Conservation (phyloP, 2,113 vertebrate species). For the Vombatus ursinus region DNA sequence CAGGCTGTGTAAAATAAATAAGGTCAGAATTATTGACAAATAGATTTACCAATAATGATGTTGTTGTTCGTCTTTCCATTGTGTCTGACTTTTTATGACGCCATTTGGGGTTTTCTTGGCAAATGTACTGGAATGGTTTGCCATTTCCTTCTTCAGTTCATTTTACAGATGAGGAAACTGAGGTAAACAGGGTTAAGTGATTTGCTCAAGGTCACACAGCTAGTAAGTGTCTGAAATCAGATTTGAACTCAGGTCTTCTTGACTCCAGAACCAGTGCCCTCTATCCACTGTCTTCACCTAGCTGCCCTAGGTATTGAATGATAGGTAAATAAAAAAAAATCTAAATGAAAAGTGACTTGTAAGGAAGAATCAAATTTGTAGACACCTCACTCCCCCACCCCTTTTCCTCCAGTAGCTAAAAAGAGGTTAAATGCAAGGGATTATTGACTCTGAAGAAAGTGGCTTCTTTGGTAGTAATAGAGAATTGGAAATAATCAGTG, state of each 20-base stretch:
- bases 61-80: neutral
- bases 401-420: neutral
- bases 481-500: neutral
- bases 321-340: neutral
- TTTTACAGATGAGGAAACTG: neutral
- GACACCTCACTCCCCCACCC: neutral
- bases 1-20: neutral
- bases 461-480: neutral
- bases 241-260: neutral
- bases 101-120: neutral
- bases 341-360: neutral
- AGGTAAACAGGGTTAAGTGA: neutral
- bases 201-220: neutral
- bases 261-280: neutral
- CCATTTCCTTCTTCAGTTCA: neutral
- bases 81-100: neutral
- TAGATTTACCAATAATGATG: neutral
- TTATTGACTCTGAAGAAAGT: neutral
- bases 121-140: neutral
- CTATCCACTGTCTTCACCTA: neutral
- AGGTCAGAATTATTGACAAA: neutral
- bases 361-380: neutral
- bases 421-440: neutral
- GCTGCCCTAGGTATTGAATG: neutral
- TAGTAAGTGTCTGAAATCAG: neutral